These are phyloP conservation scores for Heptranchias perlo DNA, from an alignment of 2,113 vertebrate genomes.

Conservation along the genomic window DNA sequence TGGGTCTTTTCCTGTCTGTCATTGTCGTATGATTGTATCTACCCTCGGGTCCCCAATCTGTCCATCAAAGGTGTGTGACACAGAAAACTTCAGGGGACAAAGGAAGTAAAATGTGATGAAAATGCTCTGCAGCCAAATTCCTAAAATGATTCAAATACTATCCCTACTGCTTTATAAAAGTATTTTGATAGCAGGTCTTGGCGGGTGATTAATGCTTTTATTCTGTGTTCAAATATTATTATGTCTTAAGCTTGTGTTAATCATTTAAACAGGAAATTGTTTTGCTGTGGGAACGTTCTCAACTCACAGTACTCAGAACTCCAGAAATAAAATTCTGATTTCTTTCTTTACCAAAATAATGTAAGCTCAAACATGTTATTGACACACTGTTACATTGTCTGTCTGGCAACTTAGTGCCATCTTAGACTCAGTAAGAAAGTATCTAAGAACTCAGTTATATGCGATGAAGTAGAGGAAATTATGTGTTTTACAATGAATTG, in stretches of 20 bases:
- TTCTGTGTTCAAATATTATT: conserved; percentile 11
- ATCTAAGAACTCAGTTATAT: not conserved
- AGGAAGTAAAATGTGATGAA: not conserved
- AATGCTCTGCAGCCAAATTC: not conserved
- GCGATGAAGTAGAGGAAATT: not conserved
- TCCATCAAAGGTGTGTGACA: not conserved
- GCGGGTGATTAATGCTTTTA: not conserved
- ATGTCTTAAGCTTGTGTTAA: conserved; percentile 38
- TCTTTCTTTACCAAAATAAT: not conserved
- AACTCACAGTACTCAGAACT: conserved; percentile 5
- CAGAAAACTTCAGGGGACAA: not conserved
- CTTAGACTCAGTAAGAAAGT: not conserved
- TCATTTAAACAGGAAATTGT: conserved; percentile 40
- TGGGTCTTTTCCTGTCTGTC: not conserved
- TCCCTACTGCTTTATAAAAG: too few relatives aligned
- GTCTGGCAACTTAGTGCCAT: not conserved
- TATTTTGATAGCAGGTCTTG: not conserved
- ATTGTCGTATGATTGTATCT: not conserved
- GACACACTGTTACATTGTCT: not conserved
- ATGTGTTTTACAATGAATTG: not conserved
- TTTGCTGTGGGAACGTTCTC: conserved; percentile 35
- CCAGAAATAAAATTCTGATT: conserved; percentile 26
- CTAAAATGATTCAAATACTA: not conserved
- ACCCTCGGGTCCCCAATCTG: not conserved
- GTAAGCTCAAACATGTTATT: not conserved